phyloP scores from a whole-genome alignment of 64 coral and sea anemone species.

The Stichodactyla helianthus region DNA sequence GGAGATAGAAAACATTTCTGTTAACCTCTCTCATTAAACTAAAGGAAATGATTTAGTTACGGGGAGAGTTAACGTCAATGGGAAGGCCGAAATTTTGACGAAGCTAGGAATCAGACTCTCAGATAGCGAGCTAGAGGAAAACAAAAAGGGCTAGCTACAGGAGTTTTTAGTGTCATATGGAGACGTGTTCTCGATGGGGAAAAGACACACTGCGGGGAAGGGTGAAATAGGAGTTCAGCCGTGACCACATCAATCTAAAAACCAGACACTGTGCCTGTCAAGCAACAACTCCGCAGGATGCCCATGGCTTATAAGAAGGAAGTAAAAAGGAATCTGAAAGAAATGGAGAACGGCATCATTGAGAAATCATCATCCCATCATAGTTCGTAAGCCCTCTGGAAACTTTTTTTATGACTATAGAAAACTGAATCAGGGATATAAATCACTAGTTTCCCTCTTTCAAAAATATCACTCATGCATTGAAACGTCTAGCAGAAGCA shows the following conservation, averaged over 20 bases:
- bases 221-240: slow-evolving; percentile 9
- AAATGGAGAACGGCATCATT: slow-evolving; percentile 47
- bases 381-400: slow-evolving; percentile 42
- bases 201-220: slow-evolving; percentile 34
- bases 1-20: neutral
- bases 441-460: slow-evolving; percentile 31
- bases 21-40: too few species aligned
- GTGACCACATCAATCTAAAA: slow-evolving; percentile 15
- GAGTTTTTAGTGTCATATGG: slow-evolving; percentile 1
- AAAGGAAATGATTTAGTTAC: too few species aligned
- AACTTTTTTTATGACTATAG: slow-evolving; percentile 53
- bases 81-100: too few species aligned
- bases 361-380: slow-evolving; percentile 57
- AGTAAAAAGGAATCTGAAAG: slow-evolving; percentile 46
- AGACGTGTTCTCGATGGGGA: slow-evolving; percentile 25
- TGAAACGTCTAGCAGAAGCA: slow-evolving; percentile 51
- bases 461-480: slow-evolving; percentile 51
- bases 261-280: slow-evolving; percentile 48
- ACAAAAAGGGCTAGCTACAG: neutral
- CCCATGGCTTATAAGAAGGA: slow-evolving; percentile 39
- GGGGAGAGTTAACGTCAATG: too few species aligned
- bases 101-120: too few species aligned
- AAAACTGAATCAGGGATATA: neutral
- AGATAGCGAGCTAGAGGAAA: neutral
- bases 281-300: slow-evolving; percentile 12